Conservation (phyloP, 2,113 vertebrate species). For the Clarias magur region DNA sequence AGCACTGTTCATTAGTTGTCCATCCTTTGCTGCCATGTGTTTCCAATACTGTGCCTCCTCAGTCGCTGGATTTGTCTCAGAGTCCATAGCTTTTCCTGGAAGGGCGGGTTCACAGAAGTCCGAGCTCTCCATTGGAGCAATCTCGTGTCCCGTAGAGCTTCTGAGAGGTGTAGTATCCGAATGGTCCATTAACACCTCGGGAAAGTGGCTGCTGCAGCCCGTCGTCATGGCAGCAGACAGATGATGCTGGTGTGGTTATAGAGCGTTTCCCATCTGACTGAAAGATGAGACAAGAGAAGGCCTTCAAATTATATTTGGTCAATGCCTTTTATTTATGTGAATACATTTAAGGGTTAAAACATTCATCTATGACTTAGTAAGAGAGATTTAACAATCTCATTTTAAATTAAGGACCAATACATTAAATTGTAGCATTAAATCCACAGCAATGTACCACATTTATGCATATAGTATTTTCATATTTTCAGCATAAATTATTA, state of each 20-base stretch:
- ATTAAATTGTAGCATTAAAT: too few species aligned
- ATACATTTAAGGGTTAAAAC: neutral
- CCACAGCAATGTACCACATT: too few species aligned
- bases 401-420: too few species aligned
- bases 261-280: slow-evolving; percentile 63
- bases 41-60: slow-evolving; percentile 78
- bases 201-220: slow-evolving; percentile 77
- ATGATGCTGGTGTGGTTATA: slow-evolving; percentile 69
- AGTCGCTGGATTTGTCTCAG: slow-evolving; percentile 57
- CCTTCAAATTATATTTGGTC: neutral
- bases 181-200: slow-evolving; percentile 75
- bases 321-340: neutral
- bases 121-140: slow-evolving; percentile 27
- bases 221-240: slow-evolving; percentile 78
- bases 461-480: too few species aligned
- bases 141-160: slow-evolving; percentile 30
- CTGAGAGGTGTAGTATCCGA: slow-evolving; percentile 41
- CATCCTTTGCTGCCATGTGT: slow-evolving; percentile 79
- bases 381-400: neutral
- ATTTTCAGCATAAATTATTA: too few species aligned
- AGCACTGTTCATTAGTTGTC: slow-evolving; percentile 77
- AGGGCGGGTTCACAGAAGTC: slow-evolving; percentile 53
- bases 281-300: neutral
- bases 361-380: neutral
- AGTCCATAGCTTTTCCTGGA: slow-evolving; percentile 68